Conservation (phyloP, 1,140 invertebrate genomes). For the Diploscapter pachys region DNA sequence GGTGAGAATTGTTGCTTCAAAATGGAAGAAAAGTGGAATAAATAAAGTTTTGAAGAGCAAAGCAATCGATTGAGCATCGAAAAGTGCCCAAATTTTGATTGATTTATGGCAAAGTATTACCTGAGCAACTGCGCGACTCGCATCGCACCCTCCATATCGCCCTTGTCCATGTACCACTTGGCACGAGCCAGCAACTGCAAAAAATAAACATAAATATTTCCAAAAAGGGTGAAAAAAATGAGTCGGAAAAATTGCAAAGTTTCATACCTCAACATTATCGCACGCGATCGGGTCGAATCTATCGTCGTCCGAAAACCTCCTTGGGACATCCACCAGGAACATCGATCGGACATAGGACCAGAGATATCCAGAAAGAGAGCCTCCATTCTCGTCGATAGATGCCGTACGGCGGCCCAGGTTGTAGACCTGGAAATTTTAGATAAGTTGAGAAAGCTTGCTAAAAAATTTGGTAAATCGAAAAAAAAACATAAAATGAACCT, state of each 20-base stretch:
- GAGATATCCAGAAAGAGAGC: slow-evolving; percentile 74
- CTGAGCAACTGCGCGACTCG: slow-evolving; percentile 80
- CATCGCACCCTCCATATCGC: slow-evolving; percentile 77
- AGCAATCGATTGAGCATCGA: too few species aligned
- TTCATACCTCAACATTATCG: slow-evolving; percentile 76
- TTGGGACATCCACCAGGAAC: slow-evolving; percentile 63
- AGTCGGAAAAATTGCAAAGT: not conserved
- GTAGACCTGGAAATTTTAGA: slow-evolving; percentile 40
- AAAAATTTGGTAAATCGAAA: slow-evolving; percentile 36
- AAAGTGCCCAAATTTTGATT: too few species aligned
- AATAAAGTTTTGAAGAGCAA: too few species aligned
- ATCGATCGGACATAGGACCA: slow-evolving; percentile 79
- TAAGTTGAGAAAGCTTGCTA: too few species aligned
- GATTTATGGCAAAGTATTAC: too few species aligned
- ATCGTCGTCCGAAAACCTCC: slow-evolving; percentile 54
- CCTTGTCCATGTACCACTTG: slow-evolving; percentile 80
- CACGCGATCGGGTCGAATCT: slow-evolving; percentile 64
- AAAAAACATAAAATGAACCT: slow-evolving; percentile 65
- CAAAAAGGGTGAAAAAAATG: not conserved
- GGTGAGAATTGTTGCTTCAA: too few species aligned
- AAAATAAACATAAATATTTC: not conserved
- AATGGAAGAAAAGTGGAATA: too few species aligned
- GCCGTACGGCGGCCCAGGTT: slow-evolving; percentile 69
- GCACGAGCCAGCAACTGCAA: slow-evolving; percentile 32
- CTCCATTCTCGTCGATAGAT: slow-evolving; percentile 75